A percentile compares a stretch with the other conserved stretches of the same genome.
These are phyloP conservation scores for Motacilla alba DNA, from an alignment of 2,113 vertebrate genomes.

Conservation along the genomic window DNA sequence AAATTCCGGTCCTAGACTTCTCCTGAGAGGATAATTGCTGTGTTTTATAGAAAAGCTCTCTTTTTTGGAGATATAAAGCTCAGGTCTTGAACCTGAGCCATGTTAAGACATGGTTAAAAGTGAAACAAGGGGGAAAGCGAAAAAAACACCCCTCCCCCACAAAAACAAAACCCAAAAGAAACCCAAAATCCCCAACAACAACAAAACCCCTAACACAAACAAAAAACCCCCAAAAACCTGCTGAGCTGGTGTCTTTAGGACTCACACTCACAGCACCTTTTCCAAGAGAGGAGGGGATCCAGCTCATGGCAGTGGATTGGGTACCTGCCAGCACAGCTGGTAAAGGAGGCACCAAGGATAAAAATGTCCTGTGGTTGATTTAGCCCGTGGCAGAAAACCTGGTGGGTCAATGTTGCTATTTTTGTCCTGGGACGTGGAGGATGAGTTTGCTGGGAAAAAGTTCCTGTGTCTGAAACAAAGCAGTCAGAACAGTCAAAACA, in stretches of 20 bases:
- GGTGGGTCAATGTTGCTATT: not conserved
- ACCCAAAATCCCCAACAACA: not conserved
- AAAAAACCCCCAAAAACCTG: too few species aligned
- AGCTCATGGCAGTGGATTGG: not conserved
- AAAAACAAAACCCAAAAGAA: not conserved
- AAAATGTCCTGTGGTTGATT: not conserved
- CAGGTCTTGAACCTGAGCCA: not conserved
- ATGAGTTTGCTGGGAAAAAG: not conserved
- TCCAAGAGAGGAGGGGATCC: fast-evolving
- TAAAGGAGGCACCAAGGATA: not conserved
- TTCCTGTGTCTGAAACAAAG: not conserved
- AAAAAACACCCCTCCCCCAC: fast-evolving
- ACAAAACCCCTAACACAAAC: not conserved
- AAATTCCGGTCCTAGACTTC: not conserved
- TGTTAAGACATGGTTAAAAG: not conserved
- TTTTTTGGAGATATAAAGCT: not conserved
- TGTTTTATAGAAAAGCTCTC: not conserved
- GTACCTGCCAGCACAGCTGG: not conserved
- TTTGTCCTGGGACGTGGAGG: not conserved
- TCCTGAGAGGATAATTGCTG: not conserved
- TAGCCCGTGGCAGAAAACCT: not conserved
- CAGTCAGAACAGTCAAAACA: not conserved
- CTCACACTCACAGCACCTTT: not conserved
- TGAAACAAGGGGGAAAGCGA: not conserved
- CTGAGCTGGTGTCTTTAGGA: not conserved